A percentile compares a stretch with the other conserved stretches of the same genome.
Conservation (phyloP, 2,113 vertebrate species). For the Xyliphius kryptos region DNA sequence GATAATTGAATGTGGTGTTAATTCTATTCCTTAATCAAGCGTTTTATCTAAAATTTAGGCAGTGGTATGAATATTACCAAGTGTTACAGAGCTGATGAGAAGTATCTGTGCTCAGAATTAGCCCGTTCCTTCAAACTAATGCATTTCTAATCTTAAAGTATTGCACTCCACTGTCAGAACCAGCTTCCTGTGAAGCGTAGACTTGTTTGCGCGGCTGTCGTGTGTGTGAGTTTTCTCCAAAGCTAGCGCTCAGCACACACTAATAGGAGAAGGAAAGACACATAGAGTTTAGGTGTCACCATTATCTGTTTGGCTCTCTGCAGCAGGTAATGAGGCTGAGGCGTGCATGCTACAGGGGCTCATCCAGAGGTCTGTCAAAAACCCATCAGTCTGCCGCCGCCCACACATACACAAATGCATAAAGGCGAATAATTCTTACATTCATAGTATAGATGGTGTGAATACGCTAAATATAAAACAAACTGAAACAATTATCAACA, state of each 20-base stretch:
- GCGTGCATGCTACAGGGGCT: conserved; percentile 44
- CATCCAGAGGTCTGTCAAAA: conserved; percentile 58
- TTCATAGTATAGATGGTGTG: too few species aligned
- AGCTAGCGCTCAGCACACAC: conserved; percentile 61
- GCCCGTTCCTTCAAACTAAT: conserved; percentile 54
- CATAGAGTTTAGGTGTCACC: conserved; percentile 57
- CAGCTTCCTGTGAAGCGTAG: conserved; percentile 55
- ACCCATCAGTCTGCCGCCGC: conserved; percentile 55
- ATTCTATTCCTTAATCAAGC: too few species aligned
- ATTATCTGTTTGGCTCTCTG: conserved; percentile 64
- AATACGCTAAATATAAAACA: too few species aligned
- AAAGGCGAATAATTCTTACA: too few species aligned
- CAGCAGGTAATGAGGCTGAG: conserved; percentile 70
- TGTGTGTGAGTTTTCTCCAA: conserved; percentile 44
- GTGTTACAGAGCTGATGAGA: background rate
- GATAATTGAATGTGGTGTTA: too few species aligned
- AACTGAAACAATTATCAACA: too few species aligned
- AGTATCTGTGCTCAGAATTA: background rate
- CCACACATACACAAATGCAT: too few species aligned
- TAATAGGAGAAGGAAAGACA: conserved; percentile 63
- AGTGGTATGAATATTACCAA: conserved; percentile 20
- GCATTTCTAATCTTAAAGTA: conserved; percentile 64
- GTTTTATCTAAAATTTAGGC: too few species aligned
- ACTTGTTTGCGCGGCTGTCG: conserved; percentile 47
- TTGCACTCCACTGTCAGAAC: conserved; percentile 63